These are phyloP conservation scores for Drosophila sulfurigaster DNA, from an alignment of 1,140 invertebrate species.

Conservation along the genomic window DNA sequence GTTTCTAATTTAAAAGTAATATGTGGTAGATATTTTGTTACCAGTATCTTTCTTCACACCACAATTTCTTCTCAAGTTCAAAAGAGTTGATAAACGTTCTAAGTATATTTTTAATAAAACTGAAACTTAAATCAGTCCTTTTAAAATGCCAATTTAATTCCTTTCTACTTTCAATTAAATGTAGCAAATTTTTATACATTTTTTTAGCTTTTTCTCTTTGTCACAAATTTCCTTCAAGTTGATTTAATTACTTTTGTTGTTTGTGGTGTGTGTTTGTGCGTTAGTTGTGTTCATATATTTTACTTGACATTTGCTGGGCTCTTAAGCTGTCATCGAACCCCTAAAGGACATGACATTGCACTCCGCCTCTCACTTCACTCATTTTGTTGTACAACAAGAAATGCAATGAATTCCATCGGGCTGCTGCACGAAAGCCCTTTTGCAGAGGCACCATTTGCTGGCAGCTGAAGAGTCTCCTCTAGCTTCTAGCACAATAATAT, in stretches of 20 bases:
- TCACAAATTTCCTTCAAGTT: neutral
- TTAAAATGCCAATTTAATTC: too few species aligned
- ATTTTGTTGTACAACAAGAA: slow-evolving; percentile 16
- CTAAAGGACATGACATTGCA: slow-evolving; percentile 38
- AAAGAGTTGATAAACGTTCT: too few species aligned
- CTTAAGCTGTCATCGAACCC: slow-evolving; percentile 27
- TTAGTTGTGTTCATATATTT: slow-evolving; percentile 10
- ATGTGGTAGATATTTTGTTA: too few species aligned
- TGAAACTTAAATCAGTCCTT: too few species aligned
- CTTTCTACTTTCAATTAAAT: too few species aligned
- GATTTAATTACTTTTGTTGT: slow-evolving; percentile 37
- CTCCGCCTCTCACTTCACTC: neutral
- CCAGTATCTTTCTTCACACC: too few species aligned
- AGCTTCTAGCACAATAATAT: slow-evolving; percentile 64
- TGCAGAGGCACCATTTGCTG: neutral
- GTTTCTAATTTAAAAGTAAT: too few species aligned
- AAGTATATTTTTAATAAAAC: too few species aligned
- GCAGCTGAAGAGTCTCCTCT: slow-evolving; percentile 28
- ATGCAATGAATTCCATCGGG: slow-evolving; percentile 18
- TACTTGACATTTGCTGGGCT: slow-evolving; percentile 18
- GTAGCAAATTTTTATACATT: too few species aligned
- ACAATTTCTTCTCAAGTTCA: too few species aligned
- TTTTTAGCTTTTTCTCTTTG: neutral
- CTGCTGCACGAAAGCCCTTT: slow-evolving; percentile 12
- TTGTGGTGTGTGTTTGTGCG: neutral